Percentiles rank a stretch among this genome's conserved stretches.
Conservation (phyloP, 2,888 invertebrate genomes). For the Halictus quadricinctus region DNA sequence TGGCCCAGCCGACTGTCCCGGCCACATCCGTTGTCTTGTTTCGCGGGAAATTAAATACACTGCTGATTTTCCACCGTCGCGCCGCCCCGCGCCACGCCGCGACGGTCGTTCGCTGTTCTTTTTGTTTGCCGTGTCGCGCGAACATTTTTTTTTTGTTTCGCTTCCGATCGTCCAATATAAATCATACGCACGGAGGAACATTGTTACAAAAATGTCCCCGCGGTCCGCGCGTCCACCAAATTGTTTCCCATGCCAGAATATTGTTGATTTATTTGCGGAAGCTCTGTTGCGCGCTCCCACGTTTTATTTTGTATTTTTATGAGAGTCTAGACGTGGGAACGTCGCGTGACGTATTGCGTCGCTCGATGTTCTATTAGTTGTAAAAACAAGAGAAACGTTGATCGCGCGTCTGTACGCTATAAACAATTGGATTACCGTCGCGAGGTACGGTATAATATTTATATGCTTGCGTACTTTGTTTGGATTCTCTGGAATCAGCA, state of each 20-base stretch:
- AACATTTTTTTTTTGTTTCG: neutral
- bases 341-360: neutral
- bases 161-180: conserved; percentile 13
- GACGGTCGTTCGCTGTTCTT: neutral
- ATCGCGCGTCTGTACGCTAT: neutral
- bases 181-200: neutral
- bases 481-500: neutral
- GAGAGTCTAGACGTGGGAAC: neutral
- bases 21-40: conserved; percentile 47
- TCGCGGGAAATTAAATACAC: conserved; percentile 53
- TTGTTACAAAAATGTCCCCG: conserved; percentile 22
- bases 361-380: neutral
- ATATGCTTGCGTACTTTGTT: neutral
- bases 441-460: neutral
- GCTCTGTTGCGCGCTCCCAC: neutral
- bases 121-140: conserved; percentile 15
- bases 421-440: neutral
- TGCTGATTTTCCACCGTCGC: conserved; percentile 24
- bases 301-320: neutral
- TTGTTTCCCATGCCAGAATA: neutral
- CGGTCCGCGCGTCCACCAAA: conserved; percentile 5
- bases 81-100: neutral
- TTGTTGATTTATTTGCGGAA: conserved; percentile 31
- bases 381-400: neutral
- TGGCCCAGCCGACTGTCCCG: conserved; percentile 46